Evolutionary conservation across 2,797 vertebrate genomes (phyloP).

Genomic region (Catamblyrhynchus diadema): DNA sequence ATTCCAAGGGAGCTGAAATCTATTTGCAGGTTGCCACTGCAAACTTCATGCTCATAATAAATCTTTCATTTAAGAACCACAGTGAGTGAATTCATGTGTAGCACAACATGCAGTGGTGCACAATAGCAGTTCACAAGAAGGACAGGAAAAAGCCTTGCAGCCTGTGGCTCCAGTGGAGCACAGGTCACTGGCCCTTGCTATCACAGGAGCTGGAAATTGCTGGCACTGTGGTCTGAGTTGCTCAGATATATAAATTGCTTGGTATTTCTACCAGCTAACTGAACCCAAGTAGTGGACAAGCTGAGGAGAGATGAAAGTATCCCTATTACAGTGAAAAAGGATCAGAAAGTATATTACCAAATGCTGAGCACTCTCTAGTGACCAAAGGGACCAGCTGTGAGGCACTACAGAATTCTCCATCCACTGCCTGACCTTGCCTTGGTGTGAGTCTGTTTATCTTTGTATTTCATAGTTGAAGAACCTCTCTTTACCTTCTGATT

Average conservation of each 20-base stretch:
- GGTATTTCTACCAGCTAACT: background rate
- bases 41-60: background rate
- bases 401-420: background rate
- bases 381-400: background rate
- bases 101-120: background rate
- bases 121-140: background rate
- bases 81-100: background rate
- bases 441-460: background rate
- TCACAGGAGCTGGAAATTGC: background rate
- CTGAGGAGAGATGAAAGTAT: background rate
- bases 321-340: background rate
- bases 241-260: background rate
- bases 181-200: background rate
- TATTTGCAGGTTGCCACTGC: background rate
- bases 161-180: background rate
- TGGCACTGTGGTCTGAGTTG: background rate
- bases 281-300: background rate
- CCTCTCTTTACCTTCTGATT: background rate
- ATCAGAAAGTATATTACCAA: background rate
- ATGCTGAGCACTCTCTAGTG: background rate
- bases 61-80: background rate
- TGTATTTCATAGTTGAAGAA: background rate
- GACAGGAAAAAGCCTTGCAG: background rate
- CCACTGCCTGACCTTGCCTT: background rate
- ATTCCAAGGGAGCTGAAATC: background rate